A percentile compares a stretch with the other conserved stretches of the same genome.
phyloP scores from a whole-genome alignment of 2,888 invertebrate species.

The Gastrophysa polygoni region DNA sequence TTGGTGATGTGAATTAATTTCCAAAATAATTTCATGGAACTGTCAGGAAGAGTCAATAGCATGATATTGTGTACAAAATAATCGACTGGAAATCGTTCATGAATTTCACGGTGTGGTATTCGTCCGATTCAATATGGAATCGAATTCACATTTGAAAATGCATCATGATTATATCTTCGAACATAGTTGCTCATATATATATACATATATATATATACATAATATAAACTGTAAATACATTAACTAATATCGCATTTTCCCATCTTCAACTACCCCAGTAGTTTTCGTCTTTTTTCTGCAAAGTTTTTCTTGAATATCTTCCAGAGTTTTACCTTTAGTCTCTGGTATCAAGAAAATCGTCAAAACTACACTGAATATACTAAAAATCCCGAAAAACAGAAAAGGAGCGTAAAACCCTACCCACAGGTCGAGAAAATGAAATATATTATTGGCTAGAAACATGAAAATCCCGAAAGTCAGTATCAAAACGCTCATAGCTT shows the following conservation, averaged over 20 bases:
- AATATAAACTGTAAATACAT: too few relatives aligned
- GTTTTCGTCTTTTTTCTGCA: background rate
- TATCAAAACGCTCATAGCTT: conserved; percentile 40
- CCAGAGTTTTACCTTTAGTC: conserved; percentile 50
- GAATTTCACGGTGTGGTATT: too few relatives aligned
- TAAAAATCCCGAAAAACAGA: conserved; percentile 43
- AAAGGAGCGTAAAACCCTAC: conserved; percentile 46
- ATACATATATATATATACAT: too few relatives aligned
- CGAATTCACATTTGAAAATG: too few relatives aligned
- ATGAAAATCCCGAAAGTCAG: conserved; percentile 41
- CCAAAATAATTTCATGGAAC: too few relatives aligned
- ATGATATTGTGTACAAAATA: too few relatives aligned
- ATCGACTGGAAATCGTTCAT: too few relatives aligned
- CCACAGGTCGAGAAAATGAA: conserved; percentile 43
- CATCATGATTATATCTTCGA: too few relatives aligned
- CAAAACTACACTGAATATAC: conserved; percentile 39
- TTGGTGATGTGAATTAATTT: too few relatives aligned
- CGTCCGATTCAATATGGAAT: too few relatives aligned
- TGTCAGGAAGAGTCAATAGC: too few relatives aligned
- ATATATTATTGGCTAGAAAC: conserved; percentile 43
- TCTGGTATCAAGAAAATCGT: conserved; percentile 48
- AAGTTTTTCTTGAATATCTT: conserved; percentile 45
- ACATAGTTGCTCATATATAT: too few relatives aligned
- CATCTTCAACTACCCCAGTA: background rate
- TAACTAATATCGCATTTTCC: background rate